Evolutionary conservation across 2,797 vertebrate species (phyloP), one percentile per base, ranked within the genome.

Genomic region (Acestrorhynchus altus): DNA sequence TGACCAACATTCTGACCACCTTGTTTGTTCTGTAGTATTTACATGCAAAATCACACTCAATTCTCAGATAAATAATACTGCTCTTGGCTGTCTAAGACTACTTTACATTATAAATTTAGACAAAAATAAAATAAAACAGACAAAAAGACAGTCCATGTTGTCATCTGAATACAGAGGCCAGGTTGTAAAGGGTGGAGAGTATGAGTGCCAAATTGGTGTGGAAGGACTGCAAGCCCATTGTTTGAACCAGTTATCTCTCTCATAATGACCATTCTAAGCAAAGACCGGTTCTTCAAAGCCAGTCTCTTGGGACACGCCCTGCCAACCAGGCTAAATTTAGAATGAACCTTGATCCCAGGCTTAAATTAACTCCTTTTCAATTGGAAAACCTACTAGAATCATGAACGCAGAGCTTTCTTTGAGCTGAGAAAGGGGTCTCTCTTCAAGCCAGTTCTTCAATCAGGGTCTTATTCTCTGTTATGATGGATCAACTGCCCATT

Each of bases 251-350:
- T 75, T 72, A 57, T 72, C 40, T 54, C 22, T 67, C 61, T 40
- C 54, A 42, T 20, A 71, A 60, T 69, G 68, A 12, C 13, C 44
- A 22, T 35, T 80, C 18, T 75, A 76, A 68, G 22, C 39, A 31
- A 7, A 52, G 8, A 15, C 51, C 56, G 5, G 60, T 31, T 47
- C 35, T 68, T 76, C 18, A 22, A 56, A 75, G 46, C 52, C 20
- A 1, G 56, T 74, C 78, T 49, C 44, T 40, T 26, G 70, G 65
- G 80, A 57, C 56, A 76, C 74, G 56, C 44, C 51, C 74, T 68
- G 28, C 67, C 39, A 67, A 22, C 49, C 24, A 24, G 67, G 54
- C 73, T 83, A 83, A 81, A 83, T 74, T 75, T 84, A 77, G 54
- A 54, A 52, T 76, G 76, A 80, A 78, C 77, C 51, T 47, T 83